Evolutionary conservation across 2,888 invertebrate species (phyloP), one percentile per base, ranked within the genome.

Genomic region (Dioctria rufipes): DNA sequence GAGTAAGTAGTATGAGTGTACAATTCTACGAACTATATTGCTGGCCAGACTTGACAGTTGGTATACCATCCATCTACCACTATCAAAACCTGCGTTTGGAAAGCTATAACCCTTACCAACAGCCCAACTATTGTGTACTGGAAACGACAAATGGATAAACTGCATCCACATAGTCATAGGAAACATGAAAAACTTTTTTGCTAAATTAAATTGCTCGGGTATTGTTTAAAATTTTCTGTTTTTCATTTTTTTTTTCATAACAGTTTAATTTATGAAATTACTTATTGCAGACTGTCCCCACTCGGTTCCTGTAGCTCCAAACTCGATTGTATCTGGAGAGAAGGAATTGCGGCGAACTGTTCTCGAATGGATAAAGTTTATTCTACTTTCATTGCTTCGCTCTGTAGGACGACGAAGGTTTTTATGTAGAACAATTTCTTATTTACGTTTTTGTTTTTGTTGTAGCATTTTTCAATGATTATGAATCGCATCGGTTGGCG

Each of bases 251-350:
- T 51, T 71, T 71, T 73, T 60, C 60, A 73, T 40, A 73, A 73
- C 58, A 73, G 73, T 73, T 73, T 73, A 73, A 73, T 73, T 73
- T 73, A 73, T 73, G 73, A 73, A 54, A 73, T 73, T 73, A 73
- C 73, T 73, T 51, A 39, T 39, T 69, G 25, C 25, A 25, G 25
- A 2, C 25, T 25, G 2, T 25, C 25, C 25, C 25, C 25, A 0
- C 25, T 25, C 25, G 25, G 1, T 25, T 25, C 25, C 25, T 25
- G 25, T 25, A 25, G 25, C 25, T 25, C 25, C 25, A 25, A 25
- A 25, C 25, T 2, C 25, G 25, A 25, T 2, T 25, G 25, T 25
- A 25, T 46, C 49, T 46, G 49, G 2, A 46, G 1, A 46, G 49
- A 46, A 46, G 49, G 25, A 25, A 25, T 25, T 46, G 49, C 49